Evolutionary conservation across 2,797 vertebrate species (phyloP).

Genomic region (Mionectes olivaceus): DNA sequence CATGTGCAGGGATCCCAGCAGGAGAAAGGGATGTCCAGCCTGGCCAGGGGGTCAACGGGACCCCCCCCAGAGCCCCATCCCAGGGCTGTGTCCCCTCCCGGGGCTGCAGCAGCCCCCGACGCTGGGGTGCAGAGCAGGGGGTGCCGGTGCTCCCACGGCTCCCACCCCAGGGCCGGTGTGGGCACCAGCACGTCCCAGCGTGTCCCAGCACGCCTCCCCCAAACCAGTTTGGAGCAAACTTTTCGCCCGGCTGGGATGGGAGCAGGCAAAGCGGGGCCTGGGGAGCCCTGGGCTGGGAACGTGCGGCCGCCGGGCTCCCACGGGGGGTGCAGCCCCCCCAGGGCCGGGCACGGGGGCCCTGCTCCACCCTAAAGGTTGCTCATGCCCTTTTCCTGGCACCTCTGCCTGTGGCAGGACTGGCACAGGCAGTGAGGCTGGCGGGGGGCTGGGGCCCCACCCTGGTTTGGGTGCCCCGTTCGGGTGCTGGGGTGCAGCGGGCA

Average conservation of each 20-base stretch:
- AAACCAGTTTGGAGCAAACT: not conserved
- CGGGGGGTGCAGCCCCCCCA: not conserved
- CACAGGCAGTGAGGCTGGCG: rapidly evolving
- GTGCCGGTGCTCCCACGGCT: not conserved
- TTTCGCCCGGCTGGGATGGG: not conserved
- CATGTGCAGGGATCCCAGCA: rapidly evolving
- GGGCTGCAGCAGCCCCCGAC: not conserved
- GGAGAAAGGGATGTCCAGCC: not conserved
- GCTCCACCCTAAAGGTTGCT: not conserved
- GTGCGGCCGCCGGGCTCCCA: not conserved
- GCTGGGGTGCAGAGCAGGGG: not conserved
- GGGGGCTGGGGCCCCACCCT: not conserved
- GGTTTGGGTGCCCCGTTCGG: not conserved
- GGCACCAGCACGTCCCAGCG: not conserved
- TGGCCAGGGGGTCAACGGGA: rapidly evolving
- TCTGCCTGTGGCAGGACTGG: not conserved
- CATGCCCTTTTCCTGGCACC: not conserved
- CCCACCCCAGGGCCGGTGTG: not conserved
- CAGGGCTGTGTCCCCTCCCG: not conserved
- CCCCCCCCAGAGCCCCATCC: not conserved
- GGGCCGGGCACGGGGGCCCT: not conserved
- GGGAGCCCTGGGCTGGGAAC: not conserved
- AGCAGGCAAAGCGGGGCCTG: rapidly evolving
- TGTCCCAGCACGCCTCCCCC: not conserved
- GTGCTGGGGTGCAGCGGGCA: not conserved